Percentiles rank a stretch among this genome's conserved stretches.
Evolutionary conservation across 2,797 vertebrate genomes (phyloP).

Genomic region (Sebastes itinus): DNA sequence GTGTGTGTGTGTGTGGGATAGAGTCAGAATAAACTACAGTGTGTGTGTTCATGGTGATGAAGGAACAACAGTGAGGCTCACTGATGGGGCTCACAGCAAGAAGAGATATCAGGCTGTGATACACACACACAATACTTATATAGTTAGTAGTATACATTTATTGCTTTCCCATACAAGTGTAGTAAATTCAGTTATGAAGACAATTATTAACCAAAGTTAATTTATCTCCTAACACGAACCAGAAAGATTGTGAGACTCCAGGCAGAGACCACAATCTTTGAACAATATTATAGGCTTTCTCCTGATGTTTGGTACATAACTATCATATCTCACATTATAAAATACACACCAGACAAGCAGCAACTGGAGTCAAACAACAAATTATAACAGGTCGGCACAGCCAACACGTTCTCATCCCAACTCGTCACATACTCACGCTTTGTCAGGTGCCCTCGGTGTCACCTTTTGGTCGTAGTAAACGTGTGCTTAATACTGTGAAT

Average conservation of each 20-base stretch:
- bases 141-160: no score
- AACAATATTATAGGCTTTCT: background rate
- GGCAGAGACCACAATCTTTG: background rate
- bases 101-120: no score
- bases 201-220: no score
- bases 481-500: no score
- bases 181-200: no score
- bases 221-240: no score
- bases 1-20: background rate
- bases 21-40: background rate
- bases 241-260: background rate
- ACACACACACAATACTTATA: no score
- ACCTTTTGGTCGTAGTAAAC: no score
- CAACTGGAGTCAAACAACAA: background rate
- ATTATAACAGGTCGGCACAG: background rate
- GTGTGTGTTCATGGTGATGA: background rate
- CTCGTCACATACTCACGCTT: no score
- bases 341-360: background rate
- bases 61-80: background rate
- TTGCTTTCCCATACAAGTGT: no score
- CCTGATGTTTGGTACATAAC: background rate
- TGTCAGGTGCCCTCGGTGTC: rapidly evolving
- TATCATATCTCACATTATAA: background rate
- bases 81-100: no score
- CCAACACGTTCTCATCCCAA: no score